A percentile compares a stretch with the other conserved stretches of the same genome.
phyloP scores from a whole-genome alignment of 2,888 invertebrate genomes.

The Yponomeuta malinellus region DNA sequence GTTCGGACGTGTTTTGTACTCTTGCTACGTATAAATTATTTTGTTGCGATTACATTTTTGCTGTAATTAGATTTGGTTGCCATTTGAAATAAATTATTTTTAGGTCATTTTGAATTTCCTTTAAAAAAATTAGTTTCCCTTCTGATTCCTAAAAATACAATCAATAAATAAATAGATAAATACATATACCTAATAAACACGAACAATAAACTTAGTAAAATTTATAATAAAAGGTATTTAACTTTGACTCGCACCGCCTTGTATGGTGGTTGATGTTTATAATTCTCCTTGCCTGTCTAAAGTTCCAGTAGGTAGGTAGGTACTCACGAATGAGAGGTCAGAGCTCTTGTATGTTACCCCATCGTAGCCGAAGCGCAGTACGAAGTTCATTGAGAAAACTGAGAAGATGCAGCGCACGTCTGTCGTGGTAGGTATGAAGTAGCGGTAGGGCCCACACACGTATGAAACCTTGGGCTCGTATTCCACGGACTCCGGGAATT shows the following conservation, averaged over 20 bases:
- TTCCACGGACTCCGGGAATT: conserved; percentile 66
- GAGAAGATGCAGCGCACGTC: conserved; percentile 67
- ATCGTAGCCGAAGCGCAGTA: conserved; percentile 62
- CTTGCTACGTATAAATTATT: no score
- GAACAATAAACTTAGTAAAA: no score
- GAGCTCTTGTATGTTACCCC: conserved; percentile 66
- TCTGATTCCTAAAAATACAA: no score
- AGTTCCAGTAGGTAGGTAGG: not conserved
- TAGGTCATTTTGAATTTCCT: no score
- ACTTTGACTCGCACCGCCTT: not conserved
- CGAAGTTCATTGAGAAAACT: conserved; percentile 68
- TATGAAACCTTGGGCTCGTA: conserved; percentile 68
- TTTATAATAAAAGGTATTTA: not conserved
- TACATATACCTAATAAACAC: no score
- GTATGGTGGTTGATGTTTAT: no score
- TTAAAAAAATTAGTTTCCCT: no score
- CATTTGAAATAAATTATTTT: no score
- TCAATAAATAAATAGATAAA: not conserved
- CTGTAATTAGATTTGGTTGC: no score
- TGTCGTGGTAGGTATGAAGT: conserved; percentile 67
- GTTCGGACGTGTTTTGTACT: no score
- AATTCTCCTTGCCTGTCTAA: no score
- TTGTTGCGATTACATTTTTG: no score
- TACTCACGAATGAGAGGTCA: conserved; percentile 60
- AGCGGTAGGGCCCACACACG: conserved; percentile 66